Evolutionary conservation across 2,797 vertebrate genomes (phyloP), one percentile per base, ranked within the genome.

Genomic region (Rhodeus uyekii): DNA sequence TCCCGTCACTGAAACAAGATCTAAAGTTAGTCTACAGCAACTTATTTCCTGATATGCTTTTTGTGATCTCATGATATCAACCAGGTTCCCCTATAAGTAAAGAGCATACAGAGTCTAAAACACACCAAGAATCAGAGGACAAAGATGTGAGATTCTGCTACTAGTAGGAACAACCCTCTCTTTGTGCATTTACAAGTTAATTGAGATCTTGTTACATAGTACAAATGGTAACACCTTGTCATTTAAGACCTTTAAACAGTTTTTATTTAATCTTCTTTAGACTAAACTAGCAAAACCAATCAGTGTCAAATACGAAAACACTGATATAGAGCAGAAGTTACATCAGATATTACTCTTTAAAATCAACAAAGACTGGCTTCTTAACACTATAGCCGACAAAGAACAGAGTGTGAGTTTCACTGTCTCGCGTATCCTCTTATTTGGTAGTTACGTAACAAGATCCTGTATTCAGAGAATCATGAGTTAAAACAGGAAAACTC

Each of bases 181-280:
- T 76, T 79, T 78, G 38, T 81, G 55, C 74, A 86, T 87, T 87
- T 85, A 81, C 68, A 76, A 73, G 55, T 36, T 76, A 55, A 55
- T 75, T 22, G 44, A 67, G 78, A 55, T 83, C 58, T 65, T 65
- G 80, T 42, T 79, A 67, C 71, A 72, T 46, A 72, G 48, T 81
- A 76, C 78, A 83, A 81, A 71, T 72, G 50, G 68, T 78, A 84
- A 76, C 78, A 77, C 67, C 72, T 83, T 39, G 50, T 36, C 60
- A 67, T 39, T 84, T 75, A 73, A 74, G 60, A 65, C 61, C 27
- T 76, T 82, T 75, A 79, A 77, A 86, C 63, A 81, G 73, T 74
- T 80, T 87, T 80, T 69, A 79, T 86, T 86, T 83, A 24, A 27
- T 81, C 80, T 46, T 50, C n/a, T 19, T n/a, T 76, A 84, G 73